phyloP scores from a whole-genome alignment of 2,888 invertebrate genomes.

The Hirudinaria manillensis region DNA sequence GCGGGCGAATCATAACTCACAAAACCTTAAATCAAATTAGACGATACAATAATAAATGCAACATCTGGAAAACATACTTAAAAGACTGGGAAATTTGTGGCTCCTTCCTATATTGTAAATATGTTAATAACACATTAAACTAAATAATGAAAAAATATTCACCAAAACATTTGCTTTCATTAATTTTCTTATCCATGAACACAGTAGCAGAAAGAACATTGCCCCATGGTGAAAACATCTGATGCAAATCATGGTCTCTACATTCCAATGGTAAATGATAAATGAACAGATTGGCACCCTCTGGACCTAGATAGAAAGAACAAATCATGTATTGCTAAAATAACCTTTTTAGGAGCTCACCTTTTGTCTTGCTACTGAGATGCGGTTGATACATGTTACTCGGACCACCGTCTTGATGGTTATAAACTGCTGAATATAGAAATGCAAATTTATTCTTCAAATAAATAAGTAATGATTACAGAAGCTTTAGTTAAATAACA shows the following conservation, averaged over 20 bases:
- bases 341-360: neutral
- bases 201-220: constrained; percentile 33
- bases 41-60: neutral
- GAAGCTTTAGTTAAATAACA: neutral
- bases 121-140: neutral
- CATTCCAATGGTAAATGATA: constrained; percentile 33
- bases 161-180: constrained; percentile 36
- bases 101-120: neutral
- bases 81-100: neutral
- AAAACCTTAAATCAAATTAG: constrained; percentile 15
- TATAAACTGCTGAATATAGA: constrained; percentile 20
- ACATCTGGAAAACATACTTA: neutral
- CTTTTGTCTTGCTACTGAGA: constrained; percentile 28
- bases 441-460: neutral
- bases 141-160: neutral
- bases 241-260: constrained; percentile 30
- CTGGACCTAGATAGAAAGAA: constrained; percentile 27
- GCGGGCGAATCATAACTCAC: constrained; percentile 27
- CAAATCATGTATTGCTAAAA: neutral
- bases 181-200: constrained; percentile 34
- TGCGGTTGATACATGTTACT: constrained; percentile 11
- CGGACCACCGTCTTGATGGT: constrained; percentile 13
- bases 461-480: neutral
- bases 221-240: constrained; percentile 32
- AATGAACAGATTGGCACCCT: constrained; percentile 34